phyloP scores from a whole-genome alignment of 2,797 vertebrate genomes.

The Fratercula arctica region DNA sequence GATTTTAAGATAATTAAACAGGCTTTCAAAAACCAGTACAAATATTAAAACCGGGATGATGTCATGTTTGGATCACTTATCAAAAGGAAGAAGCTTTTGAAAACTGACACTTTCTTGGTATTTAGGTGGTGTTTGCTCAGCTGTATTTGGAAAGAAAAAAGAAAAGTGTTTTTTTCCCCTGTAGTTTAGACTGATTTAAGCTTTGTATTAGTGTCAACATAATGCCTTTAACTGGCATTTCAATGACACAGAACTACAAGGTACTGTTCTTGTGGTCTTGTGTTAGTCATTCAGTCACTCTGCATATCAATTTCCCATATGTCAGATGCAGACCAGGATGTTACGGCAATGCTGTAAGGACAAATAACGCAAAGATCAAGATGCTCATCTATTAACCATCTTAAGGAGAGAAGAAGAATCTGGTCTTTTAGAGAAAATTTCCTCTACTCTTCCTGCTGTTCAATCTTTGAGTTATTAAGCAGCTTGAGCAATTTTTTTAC shows the following conservation, averaged over 20 bases:
- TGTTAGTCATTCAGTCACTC: neutral
- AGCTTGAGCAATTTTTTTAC: neutral
- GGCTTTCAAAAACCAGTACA: neutral
- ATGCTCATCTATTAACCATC: neutral
- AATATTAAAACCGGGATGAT: neutral
- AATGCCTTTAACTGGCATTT: neutral
- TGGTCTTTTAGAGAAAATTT: neutral
- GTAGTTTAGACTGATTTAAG: neutral
- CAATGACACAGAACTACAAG: neutral
- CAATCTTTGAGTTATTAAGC: neutral
- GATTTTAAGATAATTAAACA: neutral
- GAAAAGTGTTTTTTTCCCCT: neutral
- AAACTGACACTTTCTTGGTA: neutral
- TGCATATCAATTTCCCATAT: neutral
- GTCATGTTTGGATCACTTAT: neutral
- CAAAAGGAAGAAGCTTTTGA: neutral
- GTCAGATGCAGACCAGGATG: neutral
- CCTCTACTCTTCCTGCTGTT: neutral
- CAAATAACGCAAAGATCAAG: neutral
- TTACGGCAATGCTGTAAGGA: neutral
- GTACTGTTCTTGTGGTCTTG: neutral
- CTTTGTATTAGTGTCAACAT: neutral
- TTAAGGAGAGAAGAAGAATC: neutral
- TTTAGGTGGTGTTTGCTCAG: slow-evolving; percentile 15
- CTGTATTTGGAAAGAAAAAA: slow-evolving; percentile 1